Conservation (phyloP, 1,140 invertebrate species). For the Solenopsis fugax region DNA sequence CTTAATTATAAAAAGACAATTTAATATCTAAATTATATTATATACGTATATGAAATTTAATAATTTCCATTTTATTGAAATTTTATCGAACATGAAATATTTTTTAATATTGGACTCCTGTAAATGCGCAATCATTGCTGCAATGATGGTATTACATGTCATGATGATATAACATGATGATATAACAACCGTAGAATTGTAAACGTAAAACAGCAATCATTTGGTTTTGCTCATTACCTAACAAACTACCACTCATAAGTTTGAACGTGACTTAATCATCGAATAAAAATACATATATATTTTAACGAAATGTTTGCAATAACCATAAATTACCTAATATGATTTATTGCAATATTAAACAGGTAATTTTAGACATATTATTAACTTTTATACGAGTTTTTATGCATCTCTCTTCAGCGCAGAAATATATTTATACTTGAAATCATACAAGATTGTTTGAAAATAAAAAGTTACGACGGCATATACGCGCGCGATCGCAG, state of each 20-base stretch:
- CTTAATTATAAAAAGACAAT: not conserved
- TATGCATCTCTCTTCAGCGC: not conserved
- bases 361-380: not conserved
- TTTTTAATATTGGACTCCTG: conserved; percentile 11
- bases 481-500: not conserved
- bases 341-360: not conserved
- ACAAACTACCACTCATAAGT: conserved; percentile 13
- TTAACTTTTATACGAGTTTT: not conserved
- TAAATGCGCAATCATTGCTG: conserved; percentile 5
- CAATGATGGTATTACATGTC: not conserved
- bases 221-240: conserved; percentile 34
- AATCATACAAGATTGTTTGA: not conserved
- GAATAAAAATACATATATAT: not conserved
- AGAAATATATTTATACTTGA: not conserved
- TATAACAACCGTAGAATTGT: conserved; percentile 32
- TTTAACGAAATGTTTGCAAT: not conserved
- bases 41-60: not conserved
- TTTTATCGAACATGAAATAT: not conserved
- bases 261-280: not conserved
- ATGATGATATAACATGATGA: conserved; percentile 15
- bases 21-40: not conserved
- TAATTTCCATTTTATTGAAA: not conserved
- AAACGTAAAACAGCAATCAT: conserved; percentile 26
- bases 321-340: not conserved
- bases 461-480: not conserved